Conservation (phyloP, 2,888 invertebrate species). For the Oscheius sp. region DNA sequence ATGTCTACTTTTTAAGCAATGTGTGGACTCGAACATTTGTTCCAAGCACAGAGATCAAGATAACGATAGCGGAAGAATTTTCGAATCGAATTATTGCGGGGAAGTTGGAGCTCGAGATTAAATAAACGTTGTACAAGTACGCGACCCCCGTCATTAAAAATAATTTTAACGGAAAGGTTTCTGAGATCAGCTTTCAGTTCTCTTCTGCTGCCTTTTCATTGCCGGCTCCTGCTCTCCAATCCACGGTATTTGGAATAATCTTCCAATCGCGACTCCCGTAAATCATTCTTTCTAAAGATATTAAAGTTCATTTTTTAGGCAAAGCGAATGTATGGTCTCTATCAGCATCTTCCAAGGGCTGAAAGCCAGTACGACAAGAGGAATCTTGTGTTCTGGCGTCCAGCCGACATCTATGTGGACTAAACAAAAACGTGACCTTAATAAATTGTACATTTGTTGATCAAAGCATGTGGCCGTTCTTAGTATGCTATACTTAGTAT, state of each 20-base stretch:
- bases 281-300: background rate
- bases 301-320: constrained; percentile 39
- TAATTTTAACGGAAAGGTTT: no score
- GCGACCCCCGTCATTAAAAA: no score
- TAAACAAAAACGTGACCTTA: background rate
- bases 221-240: constrained; percentile 44
- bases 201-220: constrained; percentile 17
- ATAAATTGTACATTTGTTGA: no score
- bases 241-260: constrained; percentile 54
- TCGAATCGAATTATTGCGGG: no score
- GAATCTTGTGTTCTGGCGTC: constrained; percentile 41
- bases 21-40: no score
- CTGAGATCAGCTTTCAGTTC: constrained; percentile 8
- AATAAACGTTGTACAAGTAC: no score
- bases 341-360: constrained; percentile 47
- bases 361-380: constrained; percentile 49
- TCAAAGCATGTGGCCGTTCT: no score
- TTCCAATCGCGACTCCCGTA: constrained; percentile 46
- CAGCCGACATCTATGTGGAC: constrained; percentile 34
- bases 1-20: no score
- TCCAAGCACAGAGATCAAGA: no score
- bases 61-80: no score
- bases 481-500: no score
- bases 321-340: constrained; percentile 54
- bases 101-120: no score